phyloP scores from a whole-genome alignment of 2,797 vertebrate genomes.

The Gobionotothen gibberifrons region DNA sequence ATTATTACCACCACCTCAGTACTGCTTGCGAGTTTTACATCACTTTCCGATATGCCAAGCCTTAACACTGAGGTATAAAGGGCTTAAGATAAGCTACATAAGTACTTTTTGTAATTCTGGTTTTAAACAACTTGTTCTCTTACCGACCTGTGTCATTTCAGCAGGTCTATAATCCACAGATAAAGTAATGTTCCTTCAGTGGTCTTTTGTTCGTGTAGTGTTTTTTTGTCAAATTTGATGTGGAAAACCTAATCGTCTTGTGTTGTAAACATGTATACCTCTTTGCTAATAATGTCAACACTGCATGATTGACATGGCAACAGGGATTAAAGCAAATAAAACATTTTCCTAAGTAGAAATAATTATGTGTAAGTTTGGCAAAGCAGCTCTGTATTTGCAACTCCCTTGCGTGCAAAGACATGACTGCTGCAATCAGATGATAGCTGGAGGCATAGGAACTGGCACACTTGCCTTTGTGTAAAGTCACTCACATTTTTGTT shows the following conservation, averaged over 20 bases:
- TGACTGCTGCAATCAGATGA: not conserved
- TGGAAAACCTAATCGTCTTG: not conserved
- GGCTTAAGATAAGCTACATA: conserved; percentile 37
- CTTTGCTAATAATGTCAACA: not conserved
- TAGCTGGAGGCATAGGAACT: not conserved
- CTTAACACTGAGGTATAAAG: conserved; percentile 31
- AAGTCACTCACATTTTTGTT: not conserved
- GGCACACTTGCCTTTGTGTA: not conserved
- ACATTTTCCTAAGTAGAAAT: not conserved
- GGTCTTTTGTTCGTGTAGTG: not conserved
- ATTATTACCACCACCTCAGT: conserved; percentile 26
- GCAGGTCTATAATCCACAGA: conserved; percentile 25
- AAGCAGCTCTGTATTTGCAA: not conserved
- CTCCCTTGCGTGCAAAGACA: not conserved
- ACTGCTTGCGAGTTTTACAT: conserved; percentile 34
- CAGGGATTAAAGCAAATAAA: not conserved
- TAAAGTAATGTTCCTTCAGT: not conserved
- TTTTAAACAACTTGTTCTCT: conserved; percentile 33
- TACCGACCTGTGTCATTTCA: conserved; percentile 23
- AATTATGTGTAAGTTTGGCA: not conserved
- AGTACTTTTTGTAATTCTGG: conserved; percentile 45
- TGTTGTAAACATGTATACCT: not conserved
- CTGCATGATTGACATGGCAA: not conserved
- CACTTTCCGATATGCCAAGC: conserved; percentile 35
- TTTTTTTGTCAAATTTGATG: conserved; percentile 5